A percentile compares a stretch with the other conserved stretches of the same genome.
Conservation (phyloP, 2,888 invertebrate genomes). For the Clunio marinus region DNA sequence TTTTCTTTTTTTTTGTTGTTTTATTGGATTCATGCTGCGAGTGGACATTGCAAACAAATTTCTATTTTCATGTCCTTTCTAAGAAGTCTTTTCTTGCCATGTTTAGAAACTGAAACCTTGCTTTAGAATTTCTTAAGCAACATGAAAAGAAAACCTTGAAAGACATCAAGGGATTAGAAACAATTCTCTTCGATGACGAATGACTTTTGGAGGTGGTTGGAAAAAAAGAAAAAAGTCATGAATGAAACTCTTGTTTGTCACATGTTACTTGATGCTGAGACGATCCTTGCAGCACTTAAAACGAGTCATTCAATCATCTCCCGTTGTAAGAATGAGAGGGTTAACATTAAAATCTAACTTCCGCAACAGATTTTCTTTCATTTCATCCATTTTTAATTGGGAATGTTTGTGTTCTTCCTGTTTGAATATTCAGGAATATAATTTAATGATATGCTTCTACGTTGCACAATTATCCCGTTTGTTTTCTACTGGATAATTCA, state of each 20-base stretch:
- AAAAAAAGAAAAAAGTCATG: not conserved
- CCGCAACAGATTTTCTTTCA: slow-evolving; percentile 21
- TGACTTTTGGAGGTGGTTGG: not conserved
- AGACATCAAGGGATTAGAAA: not conserved
- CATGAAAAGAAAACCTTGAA: not conserved
- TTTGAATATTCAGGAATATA: slow-evolving; percentile 16
- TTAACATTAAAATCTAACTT: slow-evolving; percentile 4
- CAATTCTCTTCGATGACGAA: not conserved
- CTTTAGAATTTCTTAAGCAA: not conserved
- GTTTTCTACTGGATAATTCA: not conserved
- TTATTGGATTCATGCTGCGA: slow-evolving; percentile 4
- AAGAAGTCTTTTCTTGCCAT: not conserved
- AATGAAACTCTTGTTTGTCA: not conserved
- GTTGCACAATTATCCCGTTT: not conserved
- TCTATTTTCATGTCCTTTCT: not conserved
- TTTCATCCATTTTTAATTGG: not conserved
- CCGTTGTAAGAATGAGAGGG: not conserved
- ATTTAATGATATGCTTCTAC: not conserved
- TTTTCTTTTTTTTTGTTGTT: not conserved
- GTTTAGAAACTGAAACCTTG: not conserved
- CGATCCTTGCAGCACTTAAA: not conserved
- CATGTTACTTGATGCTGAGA: not conserved
- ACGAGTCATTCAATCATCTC: not conserved
- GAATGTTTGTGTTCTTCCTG: not conserved
- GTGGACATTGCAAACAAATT: not conserved